A percentile compares a stretch with the other conserved stretches of the same genome.
Conservation (phyloP, 2,797 vertebrate genomes). For the Salmo trutta region DNA sequence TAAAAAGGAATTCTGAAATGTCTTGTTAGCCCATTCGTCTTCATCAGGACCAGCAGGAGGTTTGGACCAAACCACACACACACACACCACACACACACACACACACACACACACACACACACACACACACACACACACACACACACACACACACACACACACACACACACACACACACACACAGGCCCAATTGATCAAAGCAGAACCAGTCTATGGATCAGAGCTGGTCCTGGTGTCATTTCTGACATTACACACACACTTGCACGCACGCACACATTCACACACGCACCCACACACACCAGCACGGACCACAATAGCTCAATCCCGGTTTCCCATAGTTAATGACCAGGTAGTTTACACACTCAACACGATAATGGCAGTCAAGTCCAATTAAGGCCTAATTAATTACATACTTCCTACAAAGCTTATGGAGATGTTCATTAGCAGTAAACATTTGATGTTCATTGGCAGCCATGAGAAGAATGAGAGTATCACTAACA, state of each 20-base stretch:
- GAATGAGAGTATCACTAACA: conserved; percentile 61
- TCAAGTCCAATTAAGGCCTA: conserved; percentile 72
- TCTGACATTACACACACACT: conserved; percentile 1
- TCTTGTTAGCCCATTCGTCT: conserved; percentile 78
- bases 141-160: neutral
- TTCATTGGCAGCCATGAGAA: conserved; percentile 62
- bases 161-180: conserved; percentile 1
- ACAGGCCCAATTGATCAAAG: conserved; percentile 67
- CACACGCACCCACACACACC: conserved; percentile 21
- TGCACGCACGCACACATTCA: conserved; percentile 19
- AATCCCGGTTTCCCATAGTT: conserved; percentile 56
- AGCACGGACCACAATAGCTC: conserved; percentile 39
- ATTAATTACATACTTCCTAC: conserved; percentile 74
- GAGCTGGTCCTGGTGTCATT: conserved; percentile 48
- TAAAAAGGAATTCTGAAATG: conserved; percentile 76
- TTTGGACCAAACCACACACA: conserved; percentile 35
- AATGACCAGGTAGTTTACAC: conserved; percentile 54
- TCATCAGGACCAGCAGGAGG: conserved; percentile 73
- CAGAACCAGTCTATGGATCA: conserved; percentile 49
- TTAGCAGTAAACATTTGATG: conserved; percentile 45
- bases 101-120: neutral
- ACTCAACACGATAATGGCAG: conserved; percentile 54
- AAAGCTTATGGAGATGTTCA: conserved; percentile 71
- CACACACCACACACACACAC: neutral
- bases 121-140: neutral